These are phyloP conservation scores for Microcebus jonahi DNA, from an alignment of 2,113 vertebrate species.

Conservation along the genomic window DNA sequence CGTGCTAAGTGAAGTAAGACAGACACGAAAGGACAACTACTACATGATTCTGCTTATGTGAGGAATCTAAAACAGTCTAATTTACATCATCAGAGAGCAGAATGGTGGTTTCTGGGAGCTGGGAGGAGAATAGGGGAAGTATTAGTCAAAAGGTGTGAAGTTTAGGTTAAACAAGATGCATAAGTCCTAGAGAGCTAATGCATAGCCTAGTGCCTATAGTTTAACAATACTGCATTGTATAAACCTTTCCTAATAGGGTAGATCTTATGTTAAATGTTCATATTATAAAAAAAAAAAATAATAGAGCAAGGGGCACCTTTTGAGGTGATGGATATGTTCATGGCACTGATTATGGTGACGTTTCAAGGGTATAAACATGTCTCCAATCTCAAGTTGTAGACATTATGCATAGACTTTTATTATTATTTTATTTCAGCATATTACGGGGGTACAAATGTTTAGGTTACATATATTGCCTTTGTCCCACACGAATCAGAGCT, in stretches of 20 bases:
- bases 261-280: not conserved
- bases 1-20: not conserved
- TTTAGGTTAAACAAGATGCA: not conserved
- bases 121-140: too few relatives aligned
- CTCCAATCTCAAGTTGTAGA: not conserved
- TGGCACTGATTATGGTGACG: not conserved
- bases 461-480: too few relatives aligned
- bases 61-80: not conserved
- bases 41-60: not conserved
- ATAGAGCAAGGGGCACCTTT: not conserved
- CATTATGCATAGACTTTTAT: not conserved
- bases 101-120: not conserved
- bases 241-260: not conserved
- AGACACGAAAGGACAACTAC: not conserved
- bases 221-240: not conserved
- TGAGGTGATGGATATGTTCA: not conserved
- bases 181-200: too few relatives aligned
- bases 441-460: too few relatives aligned
- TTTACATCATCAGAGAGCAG: not conserved
- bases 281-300: not conserved
- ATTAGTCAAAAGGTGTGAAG: not conserved
- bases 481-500: too few relatives aligned
- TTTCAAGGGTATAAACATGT: not conserved
- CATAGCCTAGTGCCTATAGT: too few relatives aligned
- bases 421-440: too few relatives aligned